These are phyloP conservation scores for Gavia stellata DNA, from an alignment of 2,113 vertebrate genomes.

Conservation along the genomic window DNA sequence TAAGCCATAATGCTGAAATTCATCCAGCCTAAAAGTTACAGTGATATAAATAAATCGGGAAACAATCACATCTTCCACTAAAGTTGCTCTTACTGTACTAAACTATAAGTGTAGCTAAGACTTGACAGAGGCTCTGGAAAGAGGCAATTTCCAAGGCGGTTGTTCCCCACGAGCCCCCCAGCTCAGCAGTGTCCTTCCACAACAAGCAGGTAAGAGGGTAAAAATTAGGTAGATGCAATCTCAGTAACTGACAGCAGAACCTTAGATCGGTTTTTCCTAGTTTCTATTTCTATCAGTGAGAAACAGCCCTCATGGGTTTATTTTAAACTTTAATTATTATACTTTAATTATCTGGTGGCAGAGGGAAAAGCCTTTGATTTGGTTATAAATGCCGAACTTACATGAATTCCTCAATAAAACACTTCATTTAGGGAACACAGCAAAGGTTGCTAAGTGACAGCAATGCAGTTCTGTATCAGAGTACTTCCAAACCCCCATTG, in stretches of 20 bases:
- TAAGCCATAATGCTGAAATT: background rate
- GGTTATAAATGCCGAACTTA: background rate
- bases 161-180: background rate
- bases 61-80: background rate
- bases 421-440: background rate
- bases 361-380: background rate
- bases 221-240: background rate
- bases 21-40: background rate
- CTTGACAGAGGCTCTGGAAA: background rate
- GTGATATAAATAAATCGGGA: background rate
- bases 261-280: background rate
- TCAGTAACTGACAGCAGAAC: background rate
- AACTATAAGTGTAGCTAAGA: background rate
- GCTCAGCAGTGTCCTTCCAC: background rate
- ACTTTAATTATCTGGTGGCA: background rate
- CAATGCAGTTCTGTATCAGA: background rate
- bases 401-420: background rate
- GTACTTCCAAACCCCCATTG: background rate
- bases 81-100: background rate
- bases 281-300: background rate
- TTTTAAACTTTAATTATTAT: constrained; percentile 21
- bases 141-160: background rate
- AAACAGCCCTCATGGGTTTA: background rate
- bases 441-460: constrained; percentile 20
- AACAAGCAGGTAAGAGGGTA: background rate